Evolutionary conservation across 2,113 vertebrate genomes (phyloP).

Genomic region (Amblyornis subalaris): DNA sequence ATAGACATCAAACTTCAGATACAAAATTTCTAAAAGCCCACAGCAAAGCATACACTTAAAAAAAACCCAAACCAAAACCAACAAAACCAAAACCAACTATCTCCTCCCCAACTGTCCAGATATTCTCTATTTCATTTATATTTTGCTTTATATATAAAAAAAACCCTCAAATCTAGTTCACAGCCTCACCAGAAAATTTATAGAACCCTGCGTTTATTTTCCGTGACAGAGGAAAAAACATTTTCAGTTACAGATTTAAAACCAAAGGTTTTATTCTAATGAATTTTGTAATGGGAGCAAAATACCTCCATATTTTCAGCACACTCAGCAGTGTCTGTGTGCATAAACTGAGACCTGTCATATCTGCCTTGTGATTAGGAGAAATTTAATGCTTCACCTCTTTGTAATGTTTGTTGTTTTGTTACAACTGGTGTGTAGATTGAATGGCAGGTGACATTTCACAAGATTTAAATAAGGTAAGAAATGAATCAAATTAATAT

Average conservation of each 20-base stretch:
- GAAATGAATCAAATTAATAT: constrained; percentile 75
- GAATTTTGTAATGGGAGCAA: neutral
- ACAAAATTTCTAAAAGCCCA: neutral
- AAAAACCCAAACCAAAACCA: neutral
- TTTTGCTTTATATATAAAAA: neutral
- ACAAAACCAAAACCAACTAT: neutral
- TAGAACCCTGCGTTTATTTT: neutral
- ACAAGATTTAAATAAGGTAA: constrained; percentile 68
- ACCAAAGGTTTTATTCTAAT: constrained; percentile 19
- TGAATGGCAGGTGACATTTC: constrained; percentile 80
- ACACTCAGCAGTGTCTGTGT: constrained; percentile 38
- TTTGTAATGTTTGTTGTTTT: constrained; percentile 61
- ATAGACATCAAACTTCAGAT: neutral
- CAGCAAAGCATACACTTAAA: neutral
- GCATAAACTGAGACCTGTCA: constrained; percentile 59
- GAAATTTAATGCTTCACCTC: constrained; percentile 65
- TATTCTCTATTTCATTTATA: constrained; percentile 1
- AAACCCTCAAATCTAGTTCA: neutral
- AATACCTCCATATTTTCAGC: constrained; percentile 28
- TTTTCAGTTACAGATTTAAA: constrained; percentile 23
- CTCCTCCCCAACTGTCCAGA: neutral
- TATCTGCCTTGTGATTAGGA: constrained; percentile 54
- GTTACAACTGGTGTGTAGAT: constrained; percentile 44
- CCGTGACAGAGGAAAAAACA: neutral
- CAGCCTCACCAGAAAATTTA: neutral